Evolutionary conservation across 2,888 invertebrate species (phyloP).

Genomic region (Spialia ferax): DNA sequence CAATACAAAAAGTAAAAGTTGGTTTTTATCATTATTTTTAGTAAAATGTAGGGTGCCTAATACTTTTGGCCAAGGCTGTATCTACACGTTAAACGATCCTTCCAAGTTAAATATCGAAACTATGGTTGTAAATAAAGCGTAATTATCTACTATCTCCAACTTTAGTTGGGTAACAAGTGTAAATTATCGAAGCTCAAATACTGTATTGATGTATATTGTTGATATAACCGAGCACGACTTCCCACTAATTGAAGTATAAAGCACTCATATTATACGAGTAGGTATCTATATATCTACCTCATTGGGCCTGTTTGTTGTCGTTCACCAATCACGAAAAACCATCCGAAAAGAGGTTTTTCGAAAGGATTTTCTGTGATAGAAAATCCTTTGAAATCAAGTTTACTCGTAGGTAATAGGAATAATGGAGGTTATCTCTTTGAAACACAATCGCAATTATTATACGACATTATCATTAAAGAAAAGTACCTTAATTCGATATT

Average conservation of each 20-base stretch:
- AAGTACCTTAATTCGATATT: no score
- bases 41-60: no score
- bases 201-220: background rate
- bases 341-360: background rate
- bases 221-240: background rate
- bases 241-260: background rate
- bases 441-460: no score
- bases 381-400: background rate
- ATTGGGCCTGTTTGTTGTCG: background rate
- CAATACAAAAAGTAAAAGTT: no score
- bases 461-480: no score
- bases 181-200: slow-evolving; percentile 4
- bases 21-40: no score
- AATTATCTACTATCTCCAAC: slow-evolving; percentile 4
- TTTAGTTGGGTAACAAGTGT: background rate
- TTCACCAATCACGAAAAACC: background rate
- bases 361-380: background rate
- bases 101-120: background rate
- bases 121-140: slow-evolving; percentile 1
- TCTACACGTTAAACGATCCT: background rate
- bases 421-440: no score
- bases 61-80: no score
- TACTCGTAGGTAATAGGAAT: no score
- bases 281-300: background rate
- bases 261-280: background rate